Conservation (phyloP, 2,113 vertebrate species). For the Grammomys surdaster region DNA sequence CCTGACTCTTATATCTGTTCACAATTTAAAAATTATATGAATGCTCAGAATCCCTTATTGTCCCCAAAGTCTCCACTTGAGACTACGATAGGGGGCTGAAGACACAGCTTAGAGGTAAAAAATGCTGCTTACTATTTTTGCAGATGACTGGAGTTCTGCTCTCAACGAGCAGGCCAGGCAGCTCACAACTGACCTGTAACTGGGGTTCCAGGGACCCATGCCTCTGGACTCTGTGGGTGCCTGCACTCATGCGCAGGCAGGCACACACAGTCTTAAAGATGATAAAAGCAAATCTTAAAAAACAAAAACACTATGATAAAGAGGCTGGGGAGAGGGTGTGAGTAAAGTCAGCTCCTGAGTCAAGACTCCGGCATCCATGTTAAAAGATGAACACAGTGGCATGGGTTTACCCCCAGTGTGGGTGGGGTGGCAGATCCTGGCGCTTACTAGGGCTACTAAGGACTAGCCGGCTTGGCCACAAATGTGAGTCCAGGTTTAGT, state of each 20-base stretch:
- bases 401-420: background rate
- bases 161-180: no score
- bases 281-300: background rate
- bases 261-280: background rate
- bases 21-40: background rate
- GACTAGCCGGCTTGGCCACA: background rate
- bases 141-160: background rate
- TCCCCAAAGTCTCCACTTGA: background rate
- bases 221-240: background rate
- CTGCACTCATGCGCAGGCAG: background rate
- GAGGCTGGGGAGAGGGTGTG: background rate
- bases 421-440: background rate
- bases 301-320: background rate
- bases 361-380: background rate
- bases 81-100: background rate
- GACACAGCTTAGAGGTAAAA: background rate
- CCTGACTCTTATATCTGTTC: background rate
- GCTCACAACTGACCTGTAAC: background rate
- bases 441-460: background rate
- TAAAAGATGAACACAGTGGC: background rate
- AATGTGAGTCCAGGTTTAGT: background rate
- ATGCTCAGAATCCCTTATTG: background rate
- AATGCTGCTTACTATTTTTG: background rate
- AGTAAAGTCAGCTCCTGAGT: no score
- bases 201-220: background rate